A percentile compares a stretch with the other conserved stretches of the same genome.
These are phyloP conservation scores for Zeugodacus cucurbitae DNA, from an alignment of 1,140 invertebrate species.

Conservation along the genomic window DNA sequence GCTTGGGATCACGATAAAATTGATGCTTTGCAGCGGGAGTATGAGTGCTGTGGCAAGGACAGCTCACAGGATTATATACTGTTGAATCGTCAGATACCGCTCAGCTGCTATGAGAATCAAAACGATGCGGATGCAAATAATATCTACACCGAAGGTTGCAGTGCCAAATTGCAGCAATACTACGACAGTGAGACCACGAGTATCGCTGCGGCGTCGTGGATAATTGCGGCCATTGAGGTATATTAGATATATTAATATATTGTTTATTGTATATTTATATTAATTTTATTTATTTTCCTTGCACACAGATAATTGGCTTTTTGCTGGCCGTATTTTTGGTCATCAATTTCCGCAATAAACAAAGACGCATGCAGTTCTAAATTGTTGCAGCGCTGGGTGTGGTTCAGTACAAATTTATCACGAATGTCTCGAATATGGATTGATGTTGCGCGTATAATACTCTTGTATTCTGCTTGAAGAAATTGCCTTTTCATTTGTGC, in stretches of 20 bases:
- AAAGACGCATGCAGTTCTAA: slow-evolving; percentile 62
- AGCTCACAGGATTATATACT: slow-evolving; percentile 59
- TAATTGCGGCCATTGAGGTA: slow-evolving; percentile 57
- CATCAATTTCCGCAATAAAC: slow-evolving; percentile 62
- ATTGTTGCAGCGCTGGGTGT: neutral
- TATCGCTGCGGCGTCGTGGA: slow-evolving; percentile 56
- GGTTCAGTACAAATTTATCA: slow-evolving; percentile 14
- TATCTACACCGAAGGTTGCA: slow-evolving; percentile 53
- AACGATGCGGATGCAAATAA: slow-evolving; percentile 48
- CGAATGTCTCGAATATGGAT: neutral
- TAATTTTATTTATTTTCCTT: slow-evolving; percentile 7
- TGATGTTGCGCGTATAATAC: neutral
- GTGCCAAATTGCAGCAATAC: slow-evolving; percentile 54
- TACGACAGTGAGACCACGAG: slow-evolving; percentile 54
- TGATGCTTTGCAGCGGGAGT: slow-evolving; percentile 54
- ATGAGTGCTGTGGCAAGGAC: slow-evolving; percentile 56
- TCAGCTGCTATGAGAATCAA: slow-evolving; percentile 55
- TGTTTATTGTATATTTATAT: neutral
- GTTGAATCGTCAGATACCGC: slow-evolving; percentile 52
- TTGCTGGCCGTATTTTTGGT: slow-evolving; percentile 53
- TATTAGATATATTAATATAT: neutral
- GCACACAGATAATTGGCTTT: slow-evolving; percentile 54
- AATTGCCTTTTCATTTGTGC: neutral
- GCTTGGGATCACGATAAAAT: slow-evolving; percentile 61
- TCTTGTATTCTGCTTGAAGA: neutral